Evolutionary conservation across 2,888 invertebrate genomes (phyloP), one percentile per base, ranked within the genome.

Genomic region (Poecilobothrus nobilitatus): DNA sequence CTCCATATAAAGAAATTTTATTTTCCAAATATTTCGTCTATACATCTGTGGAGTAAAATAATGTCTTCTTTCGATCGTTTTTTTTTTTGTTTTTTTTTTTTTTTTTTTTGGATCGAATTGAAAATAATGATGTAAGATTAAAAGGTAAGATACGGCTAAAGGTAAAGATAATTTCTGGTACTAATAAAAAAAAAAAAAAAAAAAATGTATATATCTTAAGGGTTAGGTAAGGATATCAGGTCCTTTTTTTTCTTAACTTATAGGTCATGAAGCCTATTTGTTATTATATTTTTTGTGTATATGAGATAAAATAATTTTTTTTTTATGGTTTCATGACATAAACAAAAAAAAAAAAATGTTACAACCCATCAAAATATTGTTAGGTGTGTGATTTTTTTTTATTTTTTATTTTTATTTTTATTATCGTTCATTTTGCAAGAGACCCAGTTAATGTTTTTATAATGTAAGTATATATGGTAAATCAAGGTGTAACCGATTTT

Each of bases 61-160:
- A 12, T 9, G 7, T 41, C 41, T 9, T 41, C 2, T 41, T 41
- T 41, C 4, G 4, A 27, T 4, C 27, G 27, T 37, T 5, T 12
- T 5, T 12, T 10, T 37, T 37, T 37, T 8, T 10, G 37, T 37
- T 37, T 37, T 7, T 5, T 34, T 34, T 5, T 7, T 34, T 34
- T 34, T 5, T 34, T 34, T 34, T 8, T 34, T 37, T 8, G 7
- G 7, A 4, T 8, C 37, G 12, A 37, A 37, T 37, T 37, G 37
- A 53, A 18, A 18, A 53, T 53, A n/a, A 53, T 53, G 53, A 53
- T 53, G 53, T 53, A 53, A 53, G n/a, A 53, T 53, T 53, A 53
- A 53, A 18, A 53, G 53, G 18, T 12, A 37, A 37, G 37, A 27
- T 27, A 27, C 27, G 27, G 27, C 27, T 27, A 27, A 37, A 12